Evolutionary conservation across 2,888 invertebrate genomes (phyloP).

Genomic region (Carcina quercana): DNA sequence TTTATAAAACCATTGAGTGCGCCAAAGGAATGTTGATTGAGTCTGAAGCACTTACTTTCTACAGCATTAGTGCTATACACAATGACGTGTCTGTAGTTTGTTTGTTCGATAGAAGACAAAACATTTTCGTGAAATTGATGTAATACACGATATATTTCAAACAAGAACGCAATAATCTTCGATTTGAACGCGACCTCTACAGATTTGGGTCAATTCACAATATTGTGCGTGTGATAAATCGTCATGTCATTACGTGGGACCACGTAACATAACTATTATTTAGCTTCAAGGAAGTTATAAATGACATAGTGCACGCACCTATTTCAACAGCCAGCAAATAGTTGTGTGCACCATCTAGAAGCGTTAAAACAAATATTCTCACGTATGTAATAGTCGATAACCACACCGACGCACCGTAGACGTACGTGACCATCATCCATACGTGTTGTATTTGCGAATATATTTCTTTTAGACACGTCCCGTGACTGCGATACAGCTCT

Average conservation of each 20-base stretch:
- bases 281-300: slow-evolving; percentile 35
- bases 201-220: slow-evolving; percentile 4
- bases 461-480: slow-evolving; percentile 14
- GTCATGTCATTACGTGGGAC: slow-evolving; percentile 25
- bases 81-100: too few species aligned
- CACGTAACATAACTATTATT: slow-evolving; percentile 38
- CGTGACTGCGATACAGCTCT: slow-evolving; percentile 1
- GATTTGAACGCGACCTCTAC: slow-evolving; percentile 2
- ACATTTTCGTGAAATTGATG: slow-evolving; percentile 4
- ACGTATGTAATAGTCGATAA: slow-evolving; percentile 51
- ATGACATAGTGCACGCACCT: slow-evolving; percentile 32
- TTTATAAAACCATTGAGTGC: neutral
- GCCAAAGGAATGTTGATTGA: too few species aligned
- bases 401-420: slow-evolving; percentile 36
- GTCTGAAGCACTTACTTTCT: too few species aligned
- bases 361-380: slow-evolving; percentile 57
- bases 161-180: slow-evolving; percentile 4
- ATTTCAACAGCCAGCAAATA: slow-evolving; percentile 29
- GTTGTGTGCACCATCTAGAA: slow-evolving; percentile 18
- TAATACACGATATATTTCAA: slow-evolving; percentile 3
- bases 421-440: slow-evolving; percentile 47
- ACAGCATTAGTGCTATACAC: too few species aligned
- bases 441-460: slow-evolving; percentile 37
- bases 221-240: slow-evolving; percentile 12
- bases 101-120: neutral